Base-by-base conservation (phyloP, 2,888 invertebrate genomes). In the Pycnomerus fuliginosus region DNA sequence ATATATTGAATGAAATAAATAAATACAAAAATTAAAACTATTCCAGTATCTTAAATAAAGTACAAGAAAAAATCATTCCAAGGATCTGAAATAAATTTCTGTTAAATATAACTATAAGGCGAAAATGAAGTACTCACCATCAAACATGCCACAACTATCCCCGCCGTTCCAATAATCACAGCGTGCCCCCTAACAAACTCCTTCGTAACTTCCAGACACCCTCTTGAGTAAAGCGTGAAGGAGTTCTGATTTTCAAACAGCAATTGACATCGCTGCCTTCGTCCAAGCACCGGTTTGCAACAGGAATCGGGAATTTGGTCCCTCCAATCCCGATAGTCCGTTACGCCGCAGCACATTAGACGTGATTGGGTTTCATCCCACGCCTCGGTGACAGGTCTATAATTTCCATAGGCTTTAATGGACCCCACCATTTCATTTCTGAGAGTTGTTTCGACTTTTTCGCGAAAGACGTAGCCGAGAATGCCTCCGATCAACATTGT, bases 401-500 rank as follows among this genome's bases (percentile, higher is more conserved):
- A 79, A 11, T 78, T 78, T 30, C 85, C 85, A 68, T 91, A 91
- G 50, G 81, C 78, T 3, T 83, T 81, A 60, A 91, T 79, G 1
- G 90, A 80, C 11, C 84, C 83, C 52, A 79, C 77, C 87, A 92
- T 85, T 72, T 87, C 85, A 55, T 86, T 82, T 62, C 85, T 81
- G 70, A 91, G 77, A 0, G 86, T 84, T 28, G 80, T 79, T 36
- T 83, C 74, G 17, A 94, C 87, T 71, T 92, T 87, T 64, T 86
- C 87, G 28, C 90, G 80, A 75, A 93, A 95, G 33, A 94, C 91
- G 69, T 91, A 93, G 37, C 90, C 90, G 40, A 95, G 76, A 50
- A 95, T 87, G 27, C 92, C 95, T 22, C 93, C 93, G 46, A 94
- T 86, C 52, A 94, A 74, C 83, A 95, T 87, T 50, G 87, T 87